These are phyloP conservation scores for Mycetomoellerius zeteki DNA, from an alignment of 1,140 invertebrate genomes.

Conservation along the genomic window DNA sequence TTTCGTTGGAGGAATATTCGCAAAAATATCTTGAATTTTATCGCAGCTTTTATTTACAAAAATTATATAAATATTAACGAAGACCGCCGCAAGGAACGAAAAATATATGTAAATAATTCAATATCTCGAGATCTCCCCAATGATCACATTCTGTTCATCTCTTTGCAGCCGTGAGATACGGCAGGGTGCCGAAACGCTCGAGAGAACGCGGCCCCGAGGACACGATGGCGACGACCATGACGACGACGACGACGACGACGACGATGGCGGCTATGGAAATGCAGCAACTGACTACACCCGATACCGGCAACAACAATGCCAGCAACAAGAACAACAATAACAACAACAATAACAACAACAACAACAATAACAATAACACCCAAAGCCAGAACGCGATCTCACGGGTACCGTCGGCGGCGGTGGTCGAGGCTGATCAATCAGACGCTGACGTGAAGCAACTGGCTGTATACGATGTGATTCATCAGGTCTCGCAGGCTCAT, in stretches of 20 bases:
- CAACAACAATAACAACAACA: conserved; percentile 78
- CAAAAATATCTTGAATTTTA: neutral
- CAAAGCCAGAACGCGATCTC: conserved; percentile 80
- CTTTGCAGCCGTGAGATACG: conserved; percentile 96
- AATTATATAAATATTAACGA: conserved; percentile 1
- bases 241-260: conserved; percentile 81
- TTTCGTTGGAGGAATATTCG: neutral
- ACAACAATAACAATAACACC: conserved; percentile 74
- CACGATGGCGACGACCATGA: conserved; percentile 80
- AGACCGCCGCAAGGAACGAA: neutral
- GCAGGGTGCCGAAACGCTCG: conserved; percentile 97
- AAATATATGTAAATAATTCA: neutral
- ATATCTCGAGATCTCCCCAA: neutral
- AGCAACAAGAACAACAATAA: conserved; percentile 74
- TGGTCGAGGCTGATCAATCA: conserved; percentile 84
- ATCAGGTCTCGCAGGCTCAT: conserved; percentile 96
- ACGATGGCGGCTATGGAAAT: conserved; percentile 73
- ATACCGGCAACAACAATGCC: conserved; percentile 72
- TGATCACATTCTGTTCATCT: conserved; percentile 15
- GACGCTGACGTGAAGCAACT: conserved; percentile 88
- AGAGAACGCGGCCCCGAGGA: conserved; percentile 91
- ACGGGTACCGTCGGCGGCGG: conserved; percentile 82
- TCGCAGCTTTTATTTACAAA: neutral
- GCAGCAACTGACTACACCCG: conserved; percentile 78
- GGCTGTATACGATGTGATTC: conserved; percentile 94